Evolutionary conservation across 2,113 vertebrate species (phyloP).

Genomic region (Petrocephalus zakoni): DNA sequence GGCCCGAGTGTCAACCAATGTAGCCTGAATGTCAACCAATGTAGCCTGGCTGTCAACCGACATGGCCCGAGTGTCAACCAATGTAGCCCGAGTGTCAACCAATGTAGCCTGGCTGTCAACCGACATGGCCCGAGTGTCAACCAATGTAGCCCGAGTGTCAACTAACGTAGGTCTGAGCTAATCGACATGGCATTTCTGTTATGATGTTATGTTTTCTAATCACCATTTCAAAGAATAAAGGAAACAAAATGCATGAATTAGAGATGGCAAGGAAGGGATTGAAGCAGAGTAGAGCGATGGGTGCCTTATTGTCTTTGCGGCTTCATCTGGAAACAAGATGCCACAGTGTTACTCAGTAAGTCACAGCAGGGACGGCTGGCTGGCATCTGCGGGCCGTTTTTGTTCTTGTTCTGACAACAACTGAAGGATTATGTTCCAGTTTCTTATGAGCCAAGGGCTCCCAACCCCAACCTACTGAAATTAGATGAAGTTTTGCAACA

Average conservation of each 20-base stretch:
- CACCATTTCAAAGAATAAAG: slow-evolving; percentile 19
- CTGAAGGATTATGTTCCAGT: slow-evolving; percentile 9
- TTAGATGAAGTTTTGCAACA: slow-evolving; percentile 16
- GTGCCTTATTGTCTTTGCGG: not conserved
- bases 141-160: not conserved
- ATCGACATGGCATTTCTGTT: slow-evolving; percentile 54
- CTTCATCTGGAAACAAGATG: not conserved
- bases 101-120: slow-evolving; percentile 35
- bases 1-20: slow-evolving; percentile 41
- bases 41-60: too few species aligned
- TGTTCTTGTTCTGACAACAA: not conserved
- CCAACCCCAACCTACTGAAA: not conserved
- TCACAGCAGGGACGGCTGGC: not conserved
- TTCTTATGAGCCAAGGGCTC: not conserved
- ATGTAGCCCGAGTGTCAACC: slow-evolving; percentile 42
- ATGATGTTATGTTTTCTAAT: slow-evolving; percentile 57
- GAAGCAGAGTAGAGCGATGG: not conserved
- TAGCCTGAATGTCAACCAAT: slow-evolving; percentile 25
- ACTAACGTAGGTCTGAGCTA: slow-evolving; percentile 30
- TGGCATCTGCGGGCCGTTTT: not conserved
- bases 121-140: slow-evolving; percentile 44
- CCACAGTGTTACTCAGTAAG: not conserved
- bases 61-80: slow-evolving; percentile 42
- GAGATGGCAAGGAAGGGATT: not conserved
- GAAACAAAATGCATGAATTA: slow-evolving; percentile 38